phyloP scores from a whole-genome alignment of 2,113 vertebrate genomes.

The Melanocharis versteri region DNA sequence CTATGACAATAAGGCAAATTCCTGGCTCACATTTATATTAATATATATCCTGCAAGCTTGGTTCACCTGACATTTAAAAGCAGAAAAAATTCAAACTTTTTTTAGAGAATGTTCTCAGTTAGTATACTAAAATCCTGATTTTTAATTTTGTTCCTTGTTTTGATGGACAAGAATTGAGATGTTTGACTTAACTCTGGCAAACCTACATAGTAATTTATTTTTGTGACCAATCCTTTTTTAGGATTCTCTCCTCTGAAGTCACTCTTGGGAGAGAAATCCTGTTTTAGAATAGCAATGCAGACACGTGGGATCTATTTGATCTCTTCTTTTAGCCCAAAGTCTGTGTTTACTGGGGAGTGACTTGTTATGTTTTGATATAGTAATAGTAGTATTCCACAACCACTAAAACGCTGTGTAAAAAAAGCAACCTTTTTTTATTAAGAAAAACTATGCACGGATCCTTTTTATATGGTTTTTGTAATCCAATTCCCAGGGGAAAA shows the following conservation, averaged over 20 bases:
- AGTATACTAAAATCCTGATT: not conserved
- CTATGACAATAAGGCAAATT: not conserved
- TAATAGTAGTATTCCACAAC: conserved; percentile 43
- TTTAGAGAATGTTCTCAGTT: not conserved
- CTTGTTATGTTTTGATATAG: conserved; percentile 11
- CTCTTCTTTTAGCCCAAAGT: conserved; percentile 45
- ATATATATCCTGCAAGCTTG: not conserved
- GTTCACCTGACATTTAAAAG: not conserved
- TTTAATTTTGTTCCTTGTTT: conserved; percentile 3
- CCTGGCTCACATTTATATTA: not conserved
- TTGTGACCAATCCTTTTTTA: conserved; percentile 13
- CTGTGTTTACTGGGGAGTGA: conserved; percentile 61
- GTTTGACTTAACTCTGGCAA: conserved; percentile 24
- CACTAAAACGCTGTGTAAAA: conserved; percentile 29
- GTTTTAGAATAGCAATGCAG: conserved; percentile 36
- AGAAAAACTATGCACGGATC: not conserved
- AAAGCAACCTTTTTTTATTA: conserved; percentile 26
- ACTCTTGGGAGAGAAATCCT: conserved; percentile 11
- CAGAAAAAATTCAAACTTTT: not conserved
- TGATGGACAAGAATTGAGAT: conserved; percentile 19
- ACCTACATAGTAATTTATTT: conserved; percentile 33
- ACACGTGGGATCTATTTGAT: conserved; percentile 36
- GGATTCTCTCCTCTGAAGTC: conserved; percentile 24
- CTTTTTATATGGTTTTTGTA: conserved; percentile 1
- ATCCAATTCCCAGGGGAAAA: not conserved